Evolutionary conservation across 2,888 invertebrate species (phyloP).

Genomic region (Macrophya annulata): DNA sequence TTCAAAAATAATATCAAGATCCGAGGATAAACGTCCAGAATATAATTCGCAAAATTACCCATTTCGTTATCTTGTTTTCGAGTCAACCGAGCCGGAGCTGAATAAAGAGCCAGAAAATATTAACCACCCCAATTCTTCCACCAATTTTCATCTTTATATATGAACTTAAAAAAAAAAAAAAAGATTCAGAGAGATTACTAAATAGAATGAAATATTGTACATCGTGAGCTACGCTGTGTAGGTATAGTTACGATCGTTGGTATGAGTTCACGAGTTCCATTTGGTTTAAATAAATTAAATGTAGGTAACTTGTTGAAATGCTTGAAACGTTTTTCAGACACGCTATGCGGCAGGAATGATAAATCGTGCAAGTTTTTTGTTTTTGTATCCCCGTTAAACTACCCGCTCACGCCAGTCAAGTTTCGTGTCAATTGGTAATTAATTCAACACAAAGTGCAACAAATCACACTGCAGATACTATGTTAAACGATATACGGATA

Average conservation of each 20-base stretch:
- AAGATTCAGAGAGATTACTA: not conserved
- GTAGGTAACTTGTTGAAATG: not conserved
- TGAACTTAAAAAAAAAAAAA: not conserved
- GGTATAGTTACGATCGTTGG: not conserved
- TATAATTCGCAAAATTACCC: not conserved
- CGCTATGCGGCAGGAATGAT: conserved; percentile 59
- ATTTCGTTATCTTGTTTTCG: conserved; percentile 6
- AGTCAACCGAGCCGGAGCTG: not conserved
- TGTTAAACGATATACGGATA: not conserved
- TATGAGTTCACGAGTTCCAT: not conserved
- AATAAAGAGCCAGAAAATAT: conserved; percentile 3
- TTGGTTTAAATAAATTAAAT: not conserved
- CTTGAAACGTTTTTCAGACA: conserved; percentile 29
- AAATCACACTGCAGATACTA: not conserved
- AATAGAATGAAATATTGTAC: not conserved
- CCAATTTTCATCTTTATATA: not conserved
- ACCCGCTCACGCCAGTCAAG: conserved; percentile 21
- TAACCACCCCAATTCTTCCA: not conserved
- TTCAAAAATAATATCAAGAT: conserved; percentile 43
- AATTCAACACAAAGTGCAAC: conserved; percentile 48
- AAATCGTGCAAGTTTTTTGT: conserved; percentile 61
- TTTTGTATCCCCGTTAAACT: conserved; percentile 7
- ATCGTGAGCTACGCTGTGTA: not conserved
- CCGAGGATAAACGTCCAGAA: not conserved
- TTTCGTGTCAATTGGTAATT: conserved; percentile 45